A percentile compares a stretch with the other conserved stretches of the same genome.
Conservation (phyloP, 2,797 vertebrate genomes). For the Tinamus major region DNA sequence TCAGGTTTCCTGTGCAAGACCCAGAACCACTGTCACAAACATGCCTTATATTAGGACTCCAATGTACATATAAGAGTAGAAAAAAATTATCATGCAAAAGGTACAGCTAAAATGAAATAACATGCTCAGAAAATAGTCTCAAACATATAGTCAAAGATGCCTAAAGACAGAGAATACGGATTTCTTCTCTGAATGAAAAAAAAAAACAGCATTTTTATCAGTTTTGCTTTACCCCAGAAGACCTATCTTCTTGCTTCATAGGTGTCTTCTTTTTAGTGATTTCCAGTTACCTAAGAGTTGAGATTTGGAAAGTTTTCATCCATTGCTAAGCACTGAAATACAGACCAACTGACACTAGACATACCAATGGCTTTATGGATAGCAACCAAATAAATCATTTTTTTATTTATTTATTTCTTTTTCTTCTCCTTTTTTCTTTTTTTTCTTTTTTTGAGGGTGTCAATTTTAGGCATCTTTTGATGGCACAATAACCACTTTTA, state of each 20-base stretch:
- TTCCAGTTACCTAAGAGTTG: not conserved
- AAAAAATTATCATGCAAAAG: not conserved
- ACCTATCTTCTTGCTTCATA: not conserved
- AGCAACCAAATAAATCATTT: not conserved
- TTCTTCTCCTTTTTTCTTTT: no score
- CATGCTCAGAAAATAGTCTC: not conserved
- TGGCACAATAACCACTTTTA: slow-evolving; percentile 2
- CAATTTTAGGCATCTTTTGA: not conserved
- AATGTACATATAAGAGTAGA: not conserved
- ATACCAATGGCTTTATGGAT: not conserved
- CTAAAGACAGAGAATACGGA: not conserved
- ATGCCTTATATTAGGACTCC: not conserved
- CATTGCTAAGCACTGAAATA: slow-evolving; percentile 14
- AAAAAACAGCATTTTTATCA: not conserved
- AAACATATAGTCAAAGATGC: not conserved
- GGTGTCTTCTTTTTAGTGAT: not conserved
- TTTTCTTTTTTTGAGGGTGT: not conserved
- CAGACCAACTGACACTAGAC: not conserved
- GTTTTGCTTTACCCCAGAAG: not conserved
- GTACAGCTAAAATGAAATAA: not conserved
- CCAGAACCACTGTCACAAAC: not conserved
- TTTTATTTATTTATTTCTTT: no score
- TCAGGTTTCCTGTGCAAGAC: not conserved
- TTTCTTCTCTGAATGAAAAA: not conserved
- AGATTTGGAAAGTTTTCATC: not conserved